phyloP scores from a whole-genome alignment of 1,140 invertebrate species.

The Cydia fagiglandana region DNA sequence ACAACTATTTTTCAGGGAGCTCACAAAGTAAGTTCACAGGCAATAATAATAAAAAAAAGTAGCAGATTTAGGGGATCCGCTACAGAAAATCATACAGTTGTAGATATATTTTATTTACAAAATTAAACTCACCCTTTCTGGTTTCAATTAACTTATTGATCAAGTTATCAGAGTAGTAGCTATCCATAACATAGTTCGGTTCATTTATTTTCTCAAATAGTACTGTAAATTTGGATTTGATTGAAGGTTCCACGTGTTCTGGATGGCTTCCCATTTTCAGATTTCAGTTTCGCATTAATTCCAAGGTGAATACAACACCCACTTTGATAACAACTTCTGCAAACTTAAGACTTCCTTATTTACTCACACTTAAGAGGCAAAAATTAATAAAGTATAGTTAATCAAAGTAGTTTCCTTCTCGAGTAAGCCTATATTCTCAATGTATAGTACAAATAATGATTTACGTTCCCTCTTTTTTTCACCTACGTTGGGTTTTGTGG shows the following conservation, averaged over 20 bases:
- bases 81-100: too few species aligned
- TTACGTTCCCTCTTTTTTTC: too few species aligned
- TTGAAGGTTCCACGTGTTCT: background rate
- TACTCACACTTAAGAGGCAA: background rate
- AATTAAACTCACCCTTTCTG: constrained; percentile 56
- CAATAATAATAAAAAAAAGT: constrained; percentile 7
- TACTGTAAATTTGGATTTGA: constrained; percentile 60
- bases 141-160: constrained; percentile 60
- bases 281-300: background rate
- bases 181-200: constrained; percentile 67
- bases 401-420: background rate
- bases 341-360: background rate
- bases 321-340: constrained; percentile 11
- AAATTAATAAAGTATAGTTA: background rate
- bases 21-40: background rate
- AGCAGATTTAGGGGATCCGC: too few species aligned
- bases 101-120: too few species aligned
- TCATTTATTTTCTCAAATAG: constrained; percentile 63
- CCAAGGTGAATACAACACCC: background rate
- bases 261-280: background rate
- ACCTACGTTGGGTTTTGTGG: too few species aligned
- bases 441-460: too few species aligned
- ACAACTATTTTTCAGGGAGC: too few species aligned
- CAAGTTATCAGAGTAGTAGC: constrained; percentile 66
- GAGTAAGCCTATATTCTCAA: background rate